phyloP scores from a whole-genome alignment of 92 coral and sea anemone genomes.

The Nematostella vectensis region DNA sequence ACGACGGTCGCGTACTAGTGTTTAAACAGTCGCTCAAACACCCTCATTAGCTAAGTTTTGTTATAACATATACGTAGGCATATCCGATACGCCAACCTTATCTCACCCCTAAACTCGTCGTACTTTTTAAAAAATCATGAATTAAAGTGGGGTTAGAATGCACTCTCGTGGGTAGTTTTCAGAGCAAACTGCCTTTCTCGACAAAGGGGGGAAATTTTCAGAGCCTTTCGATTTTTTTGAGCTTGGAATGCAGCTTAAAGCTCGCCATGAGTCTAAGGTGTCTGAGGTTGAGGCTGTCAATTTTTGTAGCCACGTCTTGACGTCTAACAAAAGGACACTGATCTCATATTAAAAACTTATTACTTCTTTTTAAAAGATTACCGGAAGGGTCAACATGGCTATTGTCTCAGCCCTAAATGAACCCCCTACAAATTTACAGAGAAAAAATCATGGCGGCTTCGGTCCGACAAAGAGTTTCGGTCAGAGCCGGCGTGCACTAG shows the following conservation, averaged over 20 bases:
- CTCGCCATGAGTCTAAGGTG: conserved; percentile 5
- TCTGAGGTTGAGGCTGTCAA: too few species aligned
- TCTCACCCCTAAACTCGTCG: too few species aligned
- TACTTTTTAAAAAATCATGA: too few species aligned
- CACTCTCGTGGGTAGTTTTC: not conserved
- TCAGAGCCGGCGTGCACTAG: not conserved
- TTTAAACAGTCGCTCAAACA: conserved; percentile 1
- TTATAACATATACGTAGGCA: not conserved
- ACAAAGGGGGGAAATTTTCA: too few species aligned
- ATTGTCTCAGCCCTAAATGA: conserved; percentile 32
- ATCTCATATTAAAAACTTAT: conserved; percentile 91
- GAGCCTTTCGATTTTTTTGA: not conserved
- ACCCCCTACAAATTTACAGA: conserved; percentile 18
- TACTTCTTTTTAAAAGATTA: conserved; percentile 70
- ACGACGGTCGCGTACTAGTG: not conserved
- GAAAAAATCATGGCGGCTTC: conserved; percentile 10
- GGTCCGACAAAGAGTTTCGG: conserved; percentile 16
- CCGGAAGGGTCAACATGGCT: conserved; percentile 60
- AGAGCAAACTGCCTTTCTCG: too few species aligned
- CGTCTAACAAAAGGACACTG: conserved; percentile 70
- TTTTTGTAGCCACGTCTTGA: conserved; percentile 43
- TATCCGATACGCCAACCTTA: not conserved
- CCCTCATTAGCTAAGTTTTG: not conserved
- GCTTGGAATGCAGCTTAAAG: conserved; percentile 1
- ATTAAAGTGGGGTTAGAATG: not conserved